Evolutionary conservation across 2,888 invertebrate genomes (phyloP).

Genomic region (Agapetus fuscipes): DNA sequence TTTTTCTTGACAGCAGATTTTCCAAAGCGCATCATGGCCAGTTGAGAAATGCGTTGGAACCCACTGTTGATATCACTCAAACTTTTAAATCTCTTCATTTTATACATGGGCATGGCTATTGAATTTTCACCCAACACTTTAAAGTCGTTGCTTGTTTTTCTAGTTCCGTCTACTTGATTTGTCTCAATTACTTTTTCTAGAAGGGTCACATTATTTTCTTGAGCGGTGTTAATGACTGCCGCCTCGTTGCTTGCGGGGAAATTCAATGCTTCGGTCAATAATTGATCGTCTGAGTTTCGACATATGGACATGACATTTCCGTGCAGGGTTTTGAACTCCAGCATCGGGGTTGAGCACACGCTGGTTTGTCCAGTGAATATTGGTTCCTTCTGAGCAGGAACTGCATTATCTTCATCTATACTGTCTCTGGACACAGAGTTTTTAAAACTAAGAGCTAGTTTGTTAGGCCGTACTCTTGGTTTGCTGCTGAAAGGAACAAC

Average conservation of each 20-base stretch:
- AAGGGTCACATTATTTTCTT: too few relatives aligned
- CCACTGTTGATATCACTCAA: slow-evolving; percentile 55
- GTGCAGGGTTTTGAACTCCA: slow-evolving; percentile 64
- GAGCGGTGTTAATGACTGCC: slow-evolving; percentile 34
- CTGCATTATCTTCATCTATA: slow-evolving; percentile 44
- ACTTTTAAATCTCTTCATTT: slow-evolving; percentile 43
- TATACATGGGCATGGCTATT: slow-evolving; percentile 37
- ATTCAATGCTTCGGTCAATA: slow-evolving; percentile 14
- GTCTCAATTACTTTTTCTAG: too few relatives aligned
- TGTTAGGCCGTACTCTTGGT: slow-evolving; percentile 43
- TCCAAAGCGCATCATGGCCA: slow-evolving; percentile 48
- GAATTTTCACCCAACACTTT: slow-evolving; percentile 33
- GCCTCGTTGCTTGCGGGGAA: too few relatives aligned
- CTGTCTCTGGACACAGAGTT: slow-evolving; percentile 32
- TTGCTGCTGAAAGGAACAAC: slow-evolving; percentile 45
- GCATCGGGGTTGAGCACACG: slow-evolving; percentile 69
- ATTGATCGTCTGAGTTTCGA: slow-evolving; percentile 46
- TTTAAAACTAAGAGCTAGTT: slow-evolving; percentile 49
- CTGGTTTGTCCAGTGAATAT: slow-evolving; percentile 61
- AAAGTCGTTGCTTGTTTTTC: slow-evolving; percentile 18
- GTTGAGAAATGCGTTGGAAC: slow-evolving; percentile 45
- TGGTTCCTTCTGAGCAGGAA: slow-evolving; percentile 40
- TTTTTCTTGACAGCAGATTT: slow-evolving; percentile 27
- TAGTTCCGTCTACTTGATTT: slow-evolving; percentile 30
- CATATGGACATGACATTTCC: slow-evolving; percentile 67